Conservation (phyloP, 1,140 invertebrate genomes). For the Cotesia vestalis region DNA sequence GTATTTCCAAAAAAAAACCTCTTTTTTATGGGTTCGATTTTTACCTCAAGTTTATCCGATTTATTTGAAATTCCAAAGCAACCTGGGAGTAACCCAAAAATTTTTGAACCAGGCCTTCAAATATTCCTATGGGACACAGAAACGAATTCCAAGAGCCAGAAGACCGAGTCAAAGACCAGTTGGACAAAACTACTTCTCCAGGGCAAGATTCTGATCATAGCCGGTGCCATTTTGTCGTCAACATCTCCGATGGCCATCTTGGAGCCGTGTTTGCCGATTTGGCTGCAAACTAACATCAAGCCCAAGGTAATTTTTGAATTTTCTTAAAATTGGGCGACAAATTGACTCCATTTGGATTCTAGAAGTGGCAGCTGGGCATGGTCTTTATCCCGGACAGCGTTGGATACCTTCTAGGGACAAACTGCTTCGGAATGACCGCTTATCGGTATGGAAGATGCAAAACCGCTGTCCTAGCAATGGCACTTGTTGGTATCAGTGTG, state of each 20-base stretch:
- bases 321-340: too few species aligned
- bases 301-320: constrained; percentile 68
- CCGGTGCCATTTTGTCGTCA: constrained; percentile 77
- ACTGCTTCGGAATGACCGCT: constrained; percentile 76
- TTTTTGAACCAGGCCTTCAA: constrained; percentile 48
- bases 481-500: constrained; percentile 72
- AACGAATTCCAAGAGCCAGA: constrained; percentile 35
- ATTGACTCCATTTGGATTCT: not conserved
- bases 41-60: too few species aligned
- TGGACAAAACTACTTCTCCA: constrained; percentile 70
- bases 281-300: constrained; percentile 77
- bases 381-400: constrained; percentile 86
- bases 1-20: too few species aligned
- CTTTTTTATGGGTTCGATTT: too few species aligned
- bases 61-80: too few species aligned
- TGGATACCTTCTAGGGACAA: constrained; percentile 83
- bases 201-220: constrained; percentile 70
- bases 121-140: constrained; percentile 40
- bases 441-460: constrained; percentile 73
- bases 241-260: constrained; percentile 82
- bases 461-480: constrained; percentile 71
- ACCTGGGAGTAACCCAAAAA: too few species aligned
- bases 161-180: constrained; percentile 51
- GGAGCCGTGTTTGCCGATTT: constrained; percentile 84
- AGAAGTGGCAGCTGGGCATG: constrained; percentile 81